Evolutionary conservation across 2,888 invertebrate species (phyloP).

Genomic region (Eupithecia dodoneata): DNA sequence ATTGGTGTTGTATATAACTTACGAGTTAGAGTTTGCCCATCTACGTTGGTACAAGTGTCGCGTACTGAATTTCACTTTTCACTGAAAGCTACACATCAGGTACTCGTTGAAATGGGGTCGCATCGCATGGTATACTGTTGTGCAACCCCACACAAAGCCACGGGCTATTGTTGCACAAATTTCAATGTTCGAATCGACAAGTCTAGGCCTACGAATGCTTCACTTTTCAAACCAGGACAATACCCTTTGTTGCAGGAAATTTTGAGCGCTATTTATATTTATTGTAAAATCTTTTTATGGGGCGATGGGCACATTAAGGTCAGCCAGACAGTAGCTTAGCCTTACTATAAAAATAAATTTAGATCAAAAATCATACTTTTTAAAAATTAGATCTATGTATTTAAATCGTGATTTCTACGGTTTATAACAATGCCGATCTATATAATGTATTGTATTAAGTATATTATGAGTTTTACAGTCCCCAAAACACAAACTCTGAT

Average conservation of each 20-base stretch:
- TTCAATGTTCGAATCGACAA: constrained; percentile 29
- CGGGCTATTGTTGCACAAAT: constrained; percentile 48
- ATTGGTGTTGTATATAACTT: not conserved
- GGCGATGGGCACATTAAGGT: not conserved
- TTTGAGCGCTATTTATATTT: constrained; percentile 3
- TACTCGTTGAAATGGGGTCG: constrained; percentile 63
- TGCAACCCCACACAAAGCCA: constrained; percentile 49
- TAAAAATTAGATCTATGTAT: not conserved
- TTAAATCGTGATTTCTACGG: not conserved
- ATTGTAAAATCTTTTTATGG: not conserved
- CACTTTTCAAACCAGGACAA: constrained; percentile 31
- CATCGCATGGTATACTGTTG: constrained; percentile 55
- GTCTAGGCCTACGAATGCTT: constrained; percentile 23
- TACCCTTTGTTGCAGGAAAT: constrained; percentile 5
- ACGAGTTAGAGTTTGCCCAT: not conserved
- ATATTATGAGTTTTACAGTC: not conserved
- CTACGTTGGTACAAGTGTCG: constrained; percentile 32
- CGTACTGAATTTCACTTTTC: constrained; percentile 50
- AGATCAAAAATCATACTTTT: not conserved
- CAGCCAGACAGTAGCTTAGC: not conserved
- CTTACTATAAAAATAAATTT: not conserved
- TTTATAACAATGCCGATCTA: not conserved
- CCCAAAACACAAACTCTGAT: not conserved
- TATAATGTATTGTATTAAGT: not conserved
- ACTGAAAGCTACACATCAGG: constrained; percentile 57